Percentiles rank a stretch among this genome's conserved stretches.
phyloP scores from a whole-genome alignment of 2,797 vertebrate genomes.

The Cebuella pygmaea region DNA sequence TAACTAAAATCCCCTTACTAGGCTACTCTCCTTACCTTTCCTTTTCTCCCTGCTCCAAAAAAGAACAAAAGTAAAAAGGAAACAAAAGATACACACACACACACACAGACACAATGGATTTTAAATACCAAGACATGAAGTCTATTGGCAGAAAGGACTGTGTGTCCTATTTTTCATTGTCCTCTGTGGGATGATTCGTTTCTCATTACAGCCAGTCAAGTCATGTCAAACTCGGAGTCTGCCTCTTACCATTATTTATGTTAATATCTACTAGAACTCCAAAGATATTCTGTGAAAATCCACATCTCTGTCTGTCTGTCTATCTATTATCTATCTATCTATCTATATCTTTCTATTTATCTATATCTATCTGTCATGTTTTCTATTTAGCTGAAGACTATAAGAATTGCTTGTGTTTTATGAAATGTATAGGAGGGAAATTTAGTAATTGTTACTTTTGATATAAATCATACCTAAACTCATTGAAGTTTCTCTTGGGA shows the following conservation, averaged over 20 bases:
- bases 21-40: not conserved
- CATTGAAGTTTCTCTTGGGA: conserved; percentile 62
- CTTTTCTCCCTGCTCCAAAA: not conserved
- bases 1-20: not conserved
- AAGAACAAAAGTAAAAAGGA: too few species aligned
- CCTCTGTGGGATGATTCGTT: conserved; percentile 37
- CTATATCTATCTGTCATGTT: conserved; percentile 69
- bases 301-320: not conserved
- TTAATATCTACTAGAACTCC: conserved; percentile 60
- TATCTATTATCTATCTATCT: conserved; percentile 57
- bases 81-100: not conserved
- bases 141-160: not conserved
- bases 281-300: conserved; percentile 81
- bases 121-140: conserved; percentile 33
- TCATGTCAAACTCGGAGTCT: conserved; percentile 76
- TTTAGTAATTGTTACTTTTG: conserved; percentile 51
- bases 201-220: conserved; percentile 74
- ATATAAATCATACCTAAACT: conserved; percentile 49
- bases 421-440: conserved; percentile 69
- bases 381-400: conserved; percentile 79
- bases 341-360: conserved; percentile 62
- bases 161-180: conserved; percentile 63
- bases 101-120: not conserved
- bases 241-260: conserved; percentile 78
- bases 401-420: conserved; percentile 78